phyloP scores from a whole-genome alignment of 2,797 vertebrate species.

The Buphagus erythrorhynchus region DNA sequence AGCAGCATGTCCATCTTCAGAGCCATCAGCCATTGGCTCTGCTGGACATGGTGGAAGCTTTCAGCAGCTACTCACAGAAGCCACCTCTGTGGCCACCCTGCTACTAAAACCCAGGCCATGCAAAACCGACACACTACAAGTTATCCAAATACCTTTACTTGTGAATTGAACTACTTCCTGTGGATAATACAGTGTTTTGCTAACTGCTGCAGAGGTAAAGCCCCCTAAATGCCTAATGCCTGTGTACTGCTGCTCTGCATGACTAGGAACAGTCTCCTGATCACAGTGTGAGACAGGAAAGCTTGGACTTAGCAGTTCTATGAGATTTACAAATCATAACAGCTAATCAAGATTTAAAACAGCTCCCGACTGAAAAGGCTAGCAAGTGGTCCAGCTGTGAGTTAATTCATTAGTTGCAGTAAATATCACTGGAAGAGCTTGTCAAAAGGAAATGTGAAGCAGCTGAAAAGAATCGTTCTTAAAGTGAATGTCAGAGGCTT shows the following conservation, averaged over 20 bases:
- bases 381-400: background rate
- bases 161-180: background rate
- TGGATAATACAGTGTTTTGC: background rate
- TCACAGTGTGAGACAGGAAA: background rate
- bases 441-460: conserved; percentile 9
- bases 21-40: background rate
- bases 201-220: background rate
- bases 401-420: conserved; percentile 29
- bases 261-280: background rate
- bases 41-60: background rate
- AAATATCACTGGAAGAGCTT: conserved; percentile 9
- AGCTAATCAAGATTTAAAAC: background rate
- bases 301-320: background rate
- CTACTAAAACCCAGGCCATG: background rate
- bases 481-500: background rate
- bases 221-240: background rate
- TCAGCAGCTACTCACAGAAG: background rate
- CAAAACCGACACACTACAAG: accelerated
- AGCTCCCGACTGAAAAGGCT: background rate
- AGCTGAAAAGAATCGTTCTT: background rate
- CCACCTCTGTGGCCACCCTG: background rate
- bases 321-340: background rate
- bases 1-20: background rate
- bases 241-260: background rate
- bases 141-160: background rate